These are phyloP conservation scores for Brachylomia viminalis DNA, from an alignment of 2,888 invertebrate genomes.

Conservation along the genomic window DNA sequence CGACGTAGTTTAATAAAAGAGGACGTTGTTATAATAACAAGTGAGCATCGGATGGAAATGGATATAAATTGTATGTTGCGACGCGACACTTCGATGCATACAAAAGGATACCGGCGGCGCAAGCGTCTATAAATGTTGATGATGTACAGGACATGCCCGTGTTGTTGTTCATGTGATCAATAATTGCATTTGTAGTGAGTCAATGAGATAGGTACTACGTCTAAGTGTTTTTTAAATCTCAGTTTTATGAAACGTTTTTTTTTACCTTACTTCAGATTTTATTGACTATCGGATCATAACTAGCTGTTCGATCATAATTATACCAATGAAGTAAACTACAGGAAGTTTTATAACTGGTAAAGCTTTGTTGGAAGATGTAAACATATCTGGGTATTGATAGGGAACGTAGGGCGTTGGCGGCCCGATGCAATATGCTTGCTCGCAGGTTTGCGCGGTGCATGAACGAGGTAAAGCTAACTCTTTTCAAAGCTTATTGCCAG, in stretches of 20 bases:
- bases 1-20: slow-evolving; percentile 27
- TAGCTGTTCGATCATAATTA: neutral
- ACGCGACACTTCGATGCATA: slow-evolving; percentile 44
- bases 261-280: neutral
- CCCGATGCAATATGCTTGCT: too few species aligned
- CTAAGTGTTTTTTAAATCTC: neutral
- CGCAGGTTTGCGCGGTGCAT: too few species aligned
- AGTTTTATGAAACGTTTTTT: neutral
- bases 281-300: neutral
- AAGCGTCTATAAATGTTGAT: slow-evolving; percentile 19
- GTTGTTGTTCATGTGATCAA: neutral
- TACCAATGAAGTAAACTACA: neutral
- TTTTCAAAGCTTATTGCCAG: too few species aligned
- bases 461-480: too few species aligned
- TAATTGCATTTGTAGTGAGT: slow-evolving; percentile 24
- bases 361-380: neutral
- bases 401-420: too few species aligned
- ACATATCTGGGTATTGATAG: too few species aligned
- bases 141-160: neutral
- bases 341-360: neutral
- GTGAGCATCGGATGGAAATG: slow-evolving; percentile 39
- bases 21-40: slow-evolving; percentile 43
- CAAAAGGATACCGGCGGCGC: slow-evolving; percentile 18
- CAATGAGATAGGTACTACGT: slow-evolving; percentile 6
- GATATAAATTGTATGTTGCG: slow-evolving; percentile 50